phyloP scores from a whole-genome alignment of 2,113 vertebrate species.

The Osmerus eperlanus region DNA sequence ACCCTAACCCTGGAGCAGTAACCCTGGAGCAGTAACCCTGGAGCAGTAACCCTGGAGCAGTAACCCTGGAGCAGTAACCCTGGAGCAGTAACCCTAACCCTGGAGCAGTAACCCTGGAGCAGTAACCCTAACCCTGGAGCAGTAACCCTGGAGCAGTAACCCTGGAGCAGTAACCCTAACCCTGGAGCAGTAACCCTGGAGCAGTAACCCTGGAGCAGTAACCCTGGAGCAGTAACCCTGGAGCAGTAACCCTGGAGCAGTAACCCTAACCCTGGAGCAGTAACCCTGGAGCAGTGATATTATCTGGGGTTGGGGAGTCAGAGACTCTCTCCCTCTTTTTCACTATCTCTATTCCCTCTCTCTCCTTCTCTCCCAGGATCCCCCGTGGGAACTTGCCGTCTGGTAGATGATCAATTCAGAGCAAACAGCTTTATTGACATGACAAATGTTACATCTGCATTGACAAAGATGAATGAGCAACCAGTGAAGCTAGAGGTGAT shows the following conservation, averaged over 20 bases:
- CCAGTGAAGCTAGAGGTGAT: conserved; percentile 19
- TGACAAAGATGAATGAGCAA: conserved; percentile 48
- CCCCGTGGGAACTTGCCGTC: conserved; percentile 27
- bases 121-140: too few relatives aligned
- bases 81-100: conserved; percentile 21
- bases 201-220: conserved; percentile 11
- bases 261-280: conserved; percentile 23
- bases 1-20: too few relatives aligned
- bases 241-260: conserved; percentile 23
- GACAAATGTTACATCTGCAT: conserved; percentile 66
- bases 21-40: conserved; percentile 18
- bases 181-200: conserved; percentile 16
- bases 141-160: too few relatives aligned
- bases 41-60: conserved; percentile 22
- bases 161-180: conserved; percentile 24
- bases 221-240: conserved; percentile 18
- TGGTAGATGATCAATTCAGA: conserved; percentile 57
- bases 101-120: conserved; percentile 20
- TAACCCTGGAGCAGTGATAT: conserved; percentile 42
- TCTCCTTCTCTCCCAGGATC: conserved; percentile 27
- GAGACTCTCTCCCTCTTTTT: conserved; percentile 7
- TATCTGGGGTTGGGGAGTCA: conserved; percentile 62
- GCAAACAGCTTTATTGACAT: conserved; percentile 71
- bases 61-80: conserved; percentile 11
- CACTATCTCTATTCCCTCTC: conserved; percentile 22